phyloP scores from a whole-genome alignment of 2,888 invertebrate species.

The Melieria picta region DNA sequence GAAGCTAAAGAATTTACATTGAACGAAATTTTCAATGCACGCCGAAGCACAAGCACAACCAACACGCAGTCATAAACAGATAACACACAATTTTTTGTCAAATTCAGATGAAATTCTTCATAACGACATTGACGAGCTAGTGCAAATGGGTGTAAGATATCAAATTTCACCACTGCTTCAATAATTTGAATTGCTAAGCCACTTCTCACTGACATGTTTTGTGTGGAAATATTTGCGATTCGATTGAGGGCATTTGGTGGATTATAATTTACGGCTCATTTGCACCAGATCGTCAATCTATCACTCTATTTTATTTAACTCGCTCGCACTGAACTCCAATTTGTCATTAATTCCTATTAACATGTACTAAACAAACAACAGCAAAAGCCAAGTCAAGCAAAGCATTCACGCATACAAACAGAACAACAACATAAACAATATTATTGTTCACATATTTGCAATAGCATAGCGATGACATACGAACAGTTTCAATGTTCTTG shows the following conservation, averaged over 20 bases:
- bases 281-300: not conserved
- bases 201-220: too few species aligned
- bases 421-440: slow-evolving; percentile 14
- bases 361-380: slow-evolving; percentile 18
- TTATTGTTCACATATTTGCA: slow-evolving; percentile 21
- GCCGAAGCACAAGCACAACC: too few species aligned
- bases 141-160: too few species aligned
- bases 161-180: too few species aligned
- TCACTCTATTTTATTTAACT: slow-evolving; percentile 3
- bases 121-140: too few species aligned
- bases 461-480: slow-evolving; percentile 15
- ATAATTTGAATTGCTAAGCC: too few species aligned
- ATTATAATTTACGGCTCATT: not conserved
- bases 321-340: not conserved
- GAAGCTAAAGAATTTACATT: slow-evolving; percentile 1
- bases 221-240: too few species aligned
- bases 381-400: slow-evolving; percentile 3
- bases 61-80: too few species aligned
- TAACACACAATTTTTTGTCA: too few species aligned
- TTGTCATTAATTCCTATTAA: slow-evolving; percentile 28
- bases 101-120: too few species aligned
- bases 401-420: slow-evolving; percentile 7
- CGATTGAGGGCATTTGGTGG: too few species aligned
- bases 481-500: slow-evolving; percentile 1
- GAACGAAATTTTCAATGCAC: too few species aligned